Base-by-base conservation (phyloP, 2,797 vertebrate genomes). In the Chaetodon trifasciatus region DNA sequence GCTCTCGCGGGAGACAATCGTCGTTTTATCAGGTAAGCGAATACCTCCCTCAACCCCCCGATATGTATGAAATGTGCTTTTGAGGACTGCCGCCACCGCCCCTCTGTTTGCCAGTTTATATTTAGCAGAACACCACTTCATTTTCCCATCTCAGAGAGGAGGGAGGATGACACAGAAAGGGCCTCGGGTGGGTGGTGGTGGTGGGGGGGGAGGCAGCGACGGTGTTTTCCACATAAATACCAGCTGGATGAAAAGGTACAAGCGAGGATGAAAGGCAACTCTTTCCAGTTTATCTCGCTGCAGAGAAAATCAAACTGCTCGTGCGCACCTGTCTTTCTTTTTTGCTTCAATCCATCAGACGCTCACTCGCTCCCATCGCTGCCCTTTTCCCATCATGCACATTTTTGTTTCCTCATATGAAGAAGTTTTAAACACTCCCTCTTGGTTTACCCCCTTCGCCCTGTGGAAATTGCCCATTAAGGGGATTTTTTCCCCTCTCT, bases 21-120 rank as follows among this genome's bases (percentile, higher is more conserved):
- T 89, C 92, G 93, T 96, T 96, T 92, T 96, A 97, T 98, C 98
- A 98, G 97, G 96, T 96, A 96, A 97, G 96, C 94, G 95, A 97
- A 88, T 96, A 97, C 95, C 96, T 81, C 88, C 70, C 50, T 49
- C 61, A n/a, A 1, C 63, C 70, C 74, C 94, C 94, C 93, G 92
- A 94, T 92, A 92, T 91, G 92, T 93, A 92, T 88, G 95, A 95
- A 96, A 96, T 95, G 94, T 96, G 96, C 96, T 96, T 97, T 96
- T 91, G 80, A 97, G 96, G 95, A 93, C 73, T 39, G 60, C 76
- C n/a, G 17, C 88, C 84, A 16, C 86, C 84, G 91, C 75, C 87
- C 76, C 82, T 73, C 79, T 83, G 96, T 96, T 96, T 96, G 94
- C 96, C 90, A 87, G 96, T 96, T 93, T 95, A 97, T 97, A 97